Evolutionary conservation across 2,113 vertebrate genomes (phyloP), one percentile per base, ranked within the genome.

Genomic region (Embiotoca jacksoni): DNA sequence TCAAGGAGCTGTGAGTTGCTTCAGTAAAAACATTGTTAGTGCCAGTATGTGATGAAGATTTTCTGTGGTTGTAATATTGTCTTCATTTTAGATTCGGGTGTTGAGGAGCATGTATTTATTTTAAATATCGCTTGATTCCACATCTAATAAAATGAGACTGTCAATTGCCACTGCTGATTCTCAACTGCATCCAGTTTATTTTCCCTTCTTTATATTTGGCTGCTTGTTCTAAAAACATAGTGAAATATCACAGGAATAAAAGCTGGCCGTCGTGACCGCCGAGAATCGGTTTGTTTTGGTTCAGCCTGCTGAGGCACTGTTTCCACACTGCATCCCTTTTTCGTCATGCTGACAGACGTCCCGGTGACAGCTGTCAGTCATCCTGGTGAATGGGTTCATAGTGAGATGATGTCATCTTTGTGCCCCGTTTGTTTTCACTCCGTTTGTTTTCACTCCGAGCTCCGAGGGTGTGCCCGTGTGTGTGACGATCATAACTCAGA

Each of bases 331-430:
- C 59, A 15, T 55, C 60, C 49, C 58, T 55, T 46, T 75, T 46
- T 75, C 61, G 49, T 76, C 72, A 37, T 61, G 54, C 65, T 64
- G 80, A 80, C 36, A 56, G 73, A 44, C 64, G 31, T 35, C 49
- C 57, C 4, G 35, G 13, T 63, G 79, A 82, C 81, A 86, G 75
- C 65, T 78, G 85, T 81, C 87, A 73, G 14, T 86, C 87, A 86
- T 64, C 58, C 60, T 1, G 64, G 2, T 30, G 46, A 61, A 72
- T 31, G 52, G 46, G 69, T 52, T 69, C 66, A 44, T 0, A 14
- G 49, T 33, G 49, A 33, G 60, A 56, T 71, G 64, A 31, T 79
- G 65, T 83, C 72, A 56, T 59, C 64, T 30, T 30, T 37, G 5
- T 16, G 33, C 49, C 50, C 36, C 23, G 53, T 75, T 62, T 81